phyloP scores from a whole-genome alignment of 2,797 vertebrate species.

The Ceyx erithaca region DNA sequence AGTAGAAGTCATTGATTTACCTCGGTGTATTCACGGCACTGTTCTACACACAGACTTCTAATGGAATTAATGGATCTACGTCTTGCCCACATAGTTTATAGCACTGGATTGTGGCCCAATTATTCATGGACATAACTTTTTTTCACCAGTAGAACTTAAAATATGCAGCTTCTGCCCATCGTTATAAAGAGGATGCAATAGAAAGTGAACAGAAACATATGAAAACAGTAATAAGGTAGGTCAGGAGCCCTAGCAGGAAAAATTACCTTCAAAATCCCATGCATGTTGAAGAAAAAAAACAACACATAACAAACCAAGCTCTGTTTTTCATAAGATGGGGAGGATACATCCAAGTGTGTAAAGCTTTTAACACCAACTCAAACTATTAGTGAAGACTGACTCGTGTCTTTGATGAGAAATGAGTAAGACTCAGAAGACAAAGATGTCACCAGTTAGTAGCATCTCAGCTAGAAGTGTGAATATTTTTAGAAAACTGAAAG shows the following conservation, averaged over 20 bases:
- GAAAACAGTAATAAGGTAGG: not conserved
- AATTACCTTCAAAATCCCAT: slow-evolving; percentile 26
- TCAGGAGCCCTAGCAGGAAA: not conserved
- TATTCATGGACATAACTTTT: not conserved
- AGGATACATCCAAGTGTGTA: not conserved
- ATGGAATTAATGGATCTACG: not conserved
- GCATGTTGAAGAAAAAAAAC: not conserved
- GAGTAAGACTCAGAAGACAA: slow-evolving; percentile 44
- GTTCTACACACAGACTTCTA: not conserved
- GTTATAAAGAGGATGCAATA: not conserved
- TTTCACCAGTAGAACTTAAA: slow-evolving; percentile 27
- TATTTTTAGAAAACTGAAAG: slow-evolving; percentile 24
- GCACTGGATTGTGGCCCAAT: not conserved
- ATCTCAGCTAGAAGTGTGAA: not conserved
- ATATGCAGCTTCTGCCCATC: not conserved
- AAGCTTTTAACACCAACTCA: slow-evolving; percentile 19
- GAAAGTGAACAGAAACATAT: not conserved
- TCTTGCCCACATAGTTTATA: not conserved
- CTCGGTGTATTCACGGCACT: not conserved
- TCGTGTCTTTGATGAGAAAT: slow-evolving; percentile 23
- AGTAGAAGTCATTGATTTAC: slow-evolving; percentile 35
- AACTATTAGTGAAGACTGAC: slow-evolving; percentile 22
- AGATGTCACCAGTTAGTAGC: slow-evolving; percentile 50
- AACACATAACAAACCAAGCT: not conserved
- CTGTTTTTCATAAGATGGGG: not conserved